Conservation (phyloP, 2,888 invertebrate species). For the Heteropelma amictum region DNA sequence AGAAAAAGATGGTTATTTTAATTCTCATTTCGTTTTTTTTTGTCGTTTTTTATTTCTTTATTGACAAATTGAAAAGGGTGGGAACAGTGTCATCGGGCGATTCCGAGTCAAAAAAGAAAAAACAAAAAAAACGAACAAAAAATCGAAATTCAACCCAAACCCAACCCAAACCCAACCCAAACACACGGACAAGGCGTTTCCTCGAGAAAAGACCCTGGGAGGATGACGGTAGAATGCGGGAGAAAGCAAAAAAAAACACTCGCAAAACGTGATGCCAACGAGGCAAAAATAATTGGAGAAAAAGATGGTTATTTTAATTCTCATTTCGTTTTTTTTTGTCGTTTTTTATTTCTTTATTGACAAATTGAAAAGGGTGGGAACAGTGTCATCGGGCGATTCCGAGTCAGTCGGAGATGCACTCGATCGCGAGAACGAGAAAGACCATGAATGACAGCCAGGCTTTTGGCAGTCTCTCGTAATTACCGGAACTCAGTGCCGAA, state of each 20-base stretch:
- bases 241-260: conserved; percentile 37
- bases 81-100: too few relatives aligned
- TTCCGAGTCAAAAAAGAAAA: conserved; percentile 8
- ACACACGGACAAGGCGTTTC: conserved; percentile 35
- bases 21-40: not conserved
- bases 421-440: conserved; percentile 64
- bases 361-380: conserved; percentile 17
- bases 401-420: conserved; percentile 46
- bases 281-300: not conserved
- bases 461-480: conserved; percentile 69
- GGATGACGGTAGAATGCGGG: too few relatives aligned
- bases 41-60: too few relatives aligned
- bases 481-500: conserved; percentile 85
- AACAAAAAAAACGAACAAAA: too few relatives aligned
- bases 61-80: too few relatives aligned
- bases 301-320: not conserved
- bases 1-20: not conserved
- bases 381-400: conserved; percentile 11
- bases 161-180: not conserved
- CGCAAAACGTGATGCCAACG: not conserved
- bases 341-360: conserved; percentile 26
- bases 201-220: too few relatives aligned
- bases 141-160: too few relatives aligned
- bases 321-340: conserved; percentile 6
- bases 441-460: conserved; percentile 68